Evolutionary conservation across 2,113 vertebrate genomes (phyloP).

Genomic region (Marcusenius ussheri): DNA sequence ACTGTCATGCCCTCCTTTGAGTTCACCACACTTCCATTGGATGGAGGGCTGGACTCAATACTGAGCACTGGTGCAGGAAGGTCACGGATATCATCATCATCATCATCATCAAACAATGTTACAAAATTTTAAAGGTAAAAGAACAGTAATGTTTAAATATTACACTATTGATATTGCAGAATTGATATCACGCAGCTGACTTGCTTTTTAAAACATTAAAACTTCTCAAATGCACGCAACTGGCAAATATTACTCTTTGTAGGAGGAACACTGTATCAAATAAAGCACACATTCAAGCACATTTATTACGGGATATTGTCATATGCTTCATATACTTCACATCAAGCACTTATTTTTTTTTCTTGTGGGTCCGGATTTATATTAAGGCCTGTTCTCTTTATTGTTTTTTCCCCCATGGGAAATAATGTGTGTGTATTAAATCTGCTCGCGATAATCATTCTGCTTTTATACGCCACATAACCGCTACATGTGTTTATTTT

Average conservation of each 20-base stretch:
- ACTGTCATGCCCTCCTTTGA: constrained; percentile 30
- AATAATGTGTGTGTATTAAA: neutral
- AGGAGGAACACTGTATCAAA: neutral
- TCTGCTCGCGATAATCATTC: neutral
- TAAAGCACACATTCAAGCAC: neutral
- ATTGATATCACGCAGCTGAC: neutral
- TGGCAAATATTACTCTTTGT: neutral
- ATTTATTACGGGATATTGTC: neutral
- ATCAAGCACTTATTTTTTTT: neutral
- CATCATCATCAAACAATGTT: neutral
- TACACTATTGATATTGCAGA: neutral
- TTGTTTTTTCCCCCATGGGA: neutral
- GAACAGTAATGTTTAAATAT: neutral
- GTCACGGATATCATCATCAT: neutral
- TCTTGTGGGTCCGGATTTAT: neutral
- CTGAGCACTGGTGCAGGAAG: constrained; percentile 35
- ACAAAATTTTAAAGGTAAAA: neutral
- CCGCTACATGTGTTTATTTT: neutral
- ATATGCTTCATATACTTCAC: neutral
- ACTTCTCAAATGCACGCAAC: neutral
- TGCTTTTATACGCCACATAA: neutral
- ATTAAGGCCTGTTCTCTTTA: neutral
- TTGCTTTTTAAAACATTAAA: neutral
- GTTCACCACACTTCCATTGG: constrained; percentile 32
- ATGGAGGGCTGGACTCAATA: constrained; percentile 33